A percentile compares a stretch with the other conserved stretches of the same genome.
phyloP scores from a whole-genome alignment of 2,797 vertebrate species.

The Caiman crocodilus region DNA sequence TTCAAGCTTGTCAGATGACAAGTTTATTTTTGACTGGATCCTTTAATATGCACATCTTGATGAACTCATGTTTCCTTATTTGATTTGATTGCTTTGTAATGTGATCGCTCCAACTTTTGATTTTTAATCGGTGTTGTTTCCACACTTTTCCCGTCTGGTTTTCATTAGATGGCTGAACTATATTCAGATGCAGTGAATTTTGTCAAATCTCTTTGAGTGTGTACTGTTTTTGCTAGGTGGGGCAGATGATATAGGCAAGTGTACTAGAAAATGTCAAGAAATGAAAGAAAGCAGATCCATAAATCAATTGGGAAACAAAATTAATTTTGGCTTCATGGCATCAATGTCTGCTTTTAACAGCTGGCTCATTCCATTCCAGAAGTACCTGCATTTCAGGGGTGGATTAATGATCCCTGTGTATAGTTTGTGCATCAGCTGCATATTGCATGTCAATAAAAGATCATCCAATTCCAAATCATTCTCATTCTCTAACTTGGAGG shows the following conservation, averaged over 20 bases:
- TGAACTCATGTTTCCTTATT: conserved; percentile 17
- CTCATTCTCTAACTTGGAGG: neutral
- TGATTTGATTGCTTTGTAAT: conserved; percentile 21
- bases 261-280: neutral
- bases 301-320: neutral
- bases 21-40: conserved; percentile 17
- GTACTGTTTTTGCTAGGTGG: neutral
- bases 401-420: neutral
- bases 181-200: neutral
- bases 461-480: conserved; percentile 36
- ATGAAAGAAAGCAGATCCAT: neutral
- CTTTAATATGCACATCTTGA: neutral
- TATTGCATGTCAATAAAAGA: conserved; percentile 22
- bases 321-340: neutral
- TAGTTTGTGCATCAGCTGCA: conserved; percentile 41
- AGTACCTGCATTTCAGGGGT: neutral
- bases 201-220: neutral
- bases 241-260: neutral
- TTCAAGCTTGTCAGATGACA: neutral
- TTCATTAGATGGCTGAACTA: neutral
- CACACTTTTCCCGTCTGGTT: neutral
- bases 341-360: neutral
- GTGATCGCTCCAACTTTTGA: neutral
- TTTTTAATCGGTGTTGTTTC: neutral
- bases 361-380: neutral